Base-by-base conservation (phyloP, 2,113 vertebrate genomes). In the Propithecus coquereli region DNA sequence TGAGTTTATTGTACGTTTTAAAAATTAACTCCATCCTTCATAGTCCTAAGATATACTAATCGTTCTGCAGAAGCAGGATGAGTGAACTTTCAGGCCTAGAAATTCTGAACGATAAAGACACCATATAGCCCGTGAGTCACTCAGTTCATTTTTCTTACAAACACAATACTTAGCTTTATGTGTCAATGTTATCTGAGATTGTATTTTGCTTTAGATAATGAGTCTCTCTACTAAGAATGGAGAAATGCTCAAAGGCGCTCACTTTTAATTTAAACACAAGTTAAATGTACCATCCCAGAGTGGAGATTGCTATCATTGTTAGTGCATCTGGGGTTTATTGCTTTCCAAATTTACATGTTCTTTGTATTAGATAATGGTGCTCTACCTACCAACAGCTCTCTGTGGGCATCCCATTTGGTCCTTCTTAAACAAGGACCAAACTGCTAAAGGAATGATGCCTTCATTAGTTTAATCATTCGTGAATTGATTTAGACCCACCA, bases 131-230 rank as follows among this genome's bases (percentile, higher is more conserved):
- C 37, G 8, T 12, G 76, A 68, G 32, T 73, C 84, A 66, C 20
- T 80, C 14, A 68, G 47, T 52, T 82, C 4, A 43, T 77, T 89
- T 57, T 95, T 81, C 73, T 87, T 71, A 10, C 71, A 85, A 79
- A 77, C 70, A 94, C 6, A 52, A 34, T 54, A 32, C 59, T 90
- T 63, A 27, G 87, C 81, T 96, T 80, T 81, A 59, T 73, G 93
- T 57, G 50, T 70, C 94, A 88, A 59, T 61, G 45, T 88, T 80
- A 65, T 85, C 40, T 25, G 83, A 89, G 77, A 32, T 50, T 70
- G 82, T 50, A 27, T 96, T 94, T 97, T 86, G 86, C 68, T 50
- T 77, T 87, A 82, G 81, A 95, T 76, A 94, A 97, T 76, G 79
- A 96, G 73, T 3, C 34, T 65, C 74, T 83, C 68, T 76, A 43